Percentiles rank a stretch among this genome's conserved stretches.
Evolutionary conservation across 2,113 vertebrate species (phyloP).

Genomic region (Psettodes erumei): DNA sequence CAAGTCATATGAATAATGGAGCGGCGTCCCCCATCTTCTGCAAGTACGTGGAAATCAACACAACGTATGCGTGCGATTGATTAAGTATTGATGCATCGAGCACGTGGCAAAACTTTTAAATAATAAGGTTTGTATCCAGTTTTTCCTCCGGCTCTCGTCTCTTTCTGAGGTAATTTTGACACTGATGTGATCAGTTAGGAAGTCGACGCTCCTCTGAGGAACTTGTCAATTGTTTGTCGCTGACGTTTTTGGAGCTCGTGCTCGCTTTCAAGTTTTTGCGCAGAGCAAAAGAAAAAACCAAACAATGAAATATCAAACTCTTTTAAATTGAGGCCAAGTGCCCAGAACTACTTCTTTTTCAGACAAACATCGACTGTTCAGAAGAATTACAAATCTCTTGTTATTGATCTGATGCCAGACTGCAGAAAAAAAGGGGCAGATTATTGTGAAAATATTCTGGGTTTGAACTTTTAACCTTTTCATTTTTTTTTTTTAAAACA

Average conservation of each 20-base stretch:
- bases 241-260: not conserved
- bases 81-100: not conserved
- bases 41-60: no score
- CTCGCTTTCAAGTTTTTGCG: not conserved
- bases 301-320: slow-evolving; percentile 4
- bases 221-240: not conserved
- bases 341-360: not conserved
- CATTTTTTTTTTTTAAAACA: not conserved
- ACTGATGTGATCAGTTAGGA: not conserved
- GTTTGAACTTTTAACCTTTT: not conserved
- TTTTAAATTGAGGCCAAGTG: not conserved
- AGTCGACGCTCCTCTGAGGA: not conserved
- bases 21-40: no score
- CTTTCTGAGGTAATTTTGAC: not conserved
- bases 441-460: not conserved
- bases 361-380: not conserved
- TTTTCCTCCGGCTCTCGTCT: no score
- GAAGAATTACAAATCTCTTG: no score
- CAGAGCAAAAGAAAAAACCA: not conserved
- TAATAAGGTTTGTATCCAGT: no score
- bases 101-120: not conserved
- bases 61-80: not conserved
- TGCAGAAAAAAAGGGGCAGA: not conserved
- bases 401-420: not conserved
- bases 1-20: slow-evolving; percentile 70